These are phyloP conservation scores for Ctenosaura bakeri DNA, from an alignment of 2,797 vertebrate genomes.

Conservation along the genomic window DNA sequence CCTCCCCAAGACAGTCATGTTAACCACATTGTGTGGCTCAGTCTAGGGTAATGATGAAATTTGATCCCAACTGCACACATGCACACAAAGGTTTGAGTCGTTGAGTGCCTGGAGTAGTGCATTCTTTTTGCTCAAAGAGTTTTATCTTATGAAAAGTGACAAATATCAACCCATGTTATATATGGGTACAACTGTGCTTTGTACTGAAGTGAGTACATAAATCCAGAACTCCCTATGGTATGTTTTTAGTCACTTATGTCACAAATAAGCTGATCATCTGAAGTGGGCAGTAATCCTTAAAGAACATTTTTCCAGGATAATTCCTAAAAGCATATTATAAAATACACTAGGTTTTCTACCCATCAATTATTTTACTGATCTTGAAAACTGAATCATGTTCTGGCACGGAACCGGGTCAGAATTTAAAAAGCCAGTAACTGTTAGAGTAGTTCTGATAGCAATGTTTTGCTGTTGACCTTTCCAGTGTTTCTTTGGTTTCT, in stretches of 20 bases:
- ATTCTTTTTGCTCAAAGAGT: too few species aligned
- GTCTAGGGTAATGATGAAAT: too few species aligned
- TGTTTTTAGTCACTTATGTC: neutral
- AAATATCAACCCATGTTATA: too few species aligned
- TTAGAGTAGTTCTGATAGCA: neutral
- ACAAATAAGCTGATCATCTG: neutral
- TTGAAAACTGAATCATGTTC: neutral
- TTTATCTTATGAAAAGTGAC: too few species aligned
- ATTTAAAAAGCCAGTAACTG: neutral
- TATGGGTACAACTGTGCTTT: neutral
- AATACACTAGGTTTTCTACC: neutral
- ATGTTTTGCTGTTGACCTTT: neutral
- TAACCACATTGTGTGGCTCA: too few species aligned
- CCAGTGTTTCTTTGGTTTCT: neutral
- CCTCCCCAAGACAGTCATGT: too few species aligned
- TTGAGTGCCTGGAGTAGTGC: too few species aligned
- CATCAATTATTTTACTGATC: neutral
- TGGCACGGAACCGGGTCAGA: neutral
- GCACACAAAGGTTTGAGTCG: too few species aligned
- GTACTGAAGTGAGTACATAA: neutral
- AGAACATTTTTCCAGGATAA: neutral
- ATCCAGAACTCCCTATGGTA: neutral
- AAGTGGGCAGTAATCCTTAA: too few species aligned
- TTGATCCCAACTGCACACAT: too few species aligned
- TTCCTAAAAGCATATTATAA: slow-evolving; percentile 6